These are phyloP conservation scores for Zalophus californianus DNA, from an alignment of 2,797 vertebrate species.

Conservation along the genomic window DNA sequence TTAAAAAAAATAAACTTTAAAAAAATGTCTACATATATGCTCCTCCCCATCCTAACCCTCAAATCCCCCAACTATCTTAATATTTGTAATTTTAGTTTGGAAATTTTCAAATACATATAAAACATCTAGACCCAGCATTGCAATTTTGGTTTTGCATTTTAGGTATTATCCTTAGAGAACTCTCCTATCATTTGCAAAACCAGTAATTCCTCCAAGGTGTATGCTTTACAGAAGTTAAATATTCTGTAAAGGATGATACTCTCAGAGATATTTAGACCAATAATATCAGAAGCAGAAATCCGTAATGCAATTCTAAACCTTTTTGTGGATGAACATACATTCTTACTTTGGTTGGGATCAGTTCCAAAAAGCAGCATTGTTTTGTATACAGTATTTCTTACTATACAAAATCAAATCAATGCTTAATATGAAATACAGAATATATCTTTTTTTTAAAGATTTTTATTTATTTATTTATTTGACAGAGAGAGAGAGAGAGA, in stretches of 20 bases:
- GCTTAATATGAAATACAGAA: conserved; percentile 42
- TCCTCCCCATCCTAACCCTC: neutral
- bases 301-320: neutral
- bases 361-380: neutral
- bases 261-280: neutral
- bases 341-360: neutral
- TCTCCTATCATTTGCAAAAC: neutral
- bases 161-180: conserved; percentile 11
- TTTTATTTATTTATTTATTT: too few species aligned
- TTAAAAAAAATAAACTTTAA: neutral
- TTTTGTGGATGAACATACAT: neutral
- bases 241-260: neutral
- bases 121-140: neutral
- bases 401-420: neutral
- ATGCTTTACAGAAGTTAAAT: neutral
- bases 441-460: neutral
- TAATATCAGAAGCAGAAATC: neutral
- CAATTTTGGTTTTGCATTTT: neutral
- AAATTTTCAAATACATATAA: neutral
- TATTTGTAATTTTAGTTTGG: neutral
- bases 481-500: too few species aligned
- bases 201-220: neutral
- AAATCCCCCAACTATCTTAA: neutral
- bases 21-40: neutral
- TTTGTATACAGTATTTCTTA: neutral